phyloP scores from a whole-genome alignment of 2,888 invertebrate genomes.

The Leucophenga montana region DNA sequence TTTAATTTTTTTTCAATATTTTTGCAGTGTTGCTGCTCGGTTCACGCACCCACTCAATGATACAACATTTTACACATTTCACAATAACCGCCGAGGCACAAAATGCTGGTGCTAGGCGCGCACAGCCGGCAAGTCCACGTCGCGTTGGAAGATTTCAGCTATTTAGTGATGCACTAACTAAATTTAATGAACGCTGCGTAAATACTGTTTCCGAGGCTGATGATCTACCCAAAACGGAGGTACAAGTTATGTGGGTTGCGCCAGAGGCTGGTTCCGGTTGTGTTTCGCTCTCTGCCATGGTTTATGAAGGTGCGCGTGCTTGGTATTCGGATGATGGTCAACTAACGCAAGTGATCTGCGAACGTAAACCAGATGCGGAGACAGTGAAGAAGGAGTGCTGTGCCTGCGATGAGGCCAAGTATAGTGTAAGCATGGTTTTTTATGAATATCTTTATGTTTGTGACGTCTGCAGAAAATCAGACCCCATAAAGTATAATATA shows the following conservation, averaged over 20 bases:
- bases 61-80: conserved; percentile 87
- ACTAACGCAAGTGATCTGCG: conserved; percentile 86
- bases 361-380: conserved; percentile 77
- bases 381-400: conserved; percentile 82
- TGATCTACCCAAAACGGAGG: conserved; percentile 85
- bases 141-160: conserved; percentile 82
- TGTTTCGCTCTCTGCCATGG: conserved; percentile 90
- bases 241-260: conserved; percentile 94
- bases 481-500: too few relatives aligned
- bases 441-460: too few relatives aligned
- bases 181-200: conserved; percentile 87
- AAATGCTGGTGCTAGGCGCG: conserved; percentile 59
- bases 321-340: conserved; percentile 95
- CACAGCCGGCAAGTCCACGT: conserved; percentile 73
- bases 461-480: too few relatives aligned
- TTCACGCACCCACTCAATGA: conserved; percentile 78
- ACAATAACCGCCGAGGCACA: conserved; percentile 80
- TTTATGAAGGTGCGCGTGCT: conserved; percentile 83
- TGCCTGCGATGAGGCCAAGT: conserved; percentile 97
- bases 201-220: conserved; percentile 89
- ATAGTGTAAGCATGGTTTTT: conserved; percentile 84
- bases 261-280: conserved; percentile 90
- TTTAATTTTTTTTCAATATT: conserved; percentile 28
- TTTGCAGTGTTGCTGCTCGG: conserved; percentile 79
- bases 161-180: conserved; percentile 76